Conservation (phyloP, 2,797 vertebrate species). For the Dendrocincla tyrannina region DNA sequence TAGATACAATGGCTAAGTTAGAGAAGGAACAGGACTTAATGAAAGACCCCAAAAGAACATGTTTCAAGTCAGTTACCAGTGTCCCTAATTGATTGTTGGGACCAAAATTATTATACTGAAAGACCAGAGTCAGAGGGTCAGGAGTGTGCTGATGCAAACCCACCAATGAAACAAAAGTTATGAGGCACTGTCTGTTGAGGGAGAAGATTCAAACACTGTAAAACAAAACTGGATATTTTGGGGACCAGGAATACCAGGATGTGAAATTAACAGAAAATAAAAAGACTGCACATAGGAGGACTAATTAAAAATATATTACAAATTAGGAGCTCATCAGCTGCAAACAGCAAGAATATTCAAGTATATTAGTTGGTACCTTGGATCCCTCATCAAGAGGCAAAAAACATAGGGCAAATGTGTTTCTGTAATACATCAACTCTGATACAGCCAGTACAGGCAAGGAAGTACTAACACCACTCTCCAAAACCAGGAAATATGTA, state of each 20-base stretch:
- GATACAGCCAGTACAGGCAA: neutral
- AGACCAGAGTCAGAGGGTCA: neutral
- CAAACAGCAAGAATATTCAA: neutral
- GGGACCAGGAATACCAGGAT: neutral
- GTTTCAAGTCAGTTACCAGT: neutral
- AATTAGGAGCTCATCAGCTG: neutral
- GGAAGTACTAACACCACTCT: neutral
- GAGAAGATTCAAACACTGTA: neutral
- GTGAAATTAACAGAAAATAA: neutral
- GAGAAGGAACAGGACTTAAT: neutral
- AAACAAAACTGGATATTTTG: neutral
- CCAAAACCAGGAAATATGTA: accelerated
- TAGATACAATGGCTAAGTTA: neutral
- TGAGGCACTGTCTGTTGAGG: neutral
- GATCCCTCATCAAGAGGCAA: neutral
- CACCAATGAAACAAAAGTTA: neutral
- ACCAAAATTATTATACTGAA: neutral
- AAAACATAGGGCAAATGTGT: neutral
- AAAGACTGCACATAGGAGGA: neutral
- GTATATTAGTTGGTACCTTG: neutral
- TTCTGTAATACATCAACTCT: neutral
- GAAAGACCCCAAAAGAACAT: neutral
- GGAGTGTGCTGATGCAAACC: neutral
- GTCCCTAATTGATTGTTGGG: neutral
- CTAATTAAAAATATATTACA: neutral